Evolutionary conservation across 2,113 vertebrate species (phyloP).

Genomic region (Hippolais icterina): DNA sequence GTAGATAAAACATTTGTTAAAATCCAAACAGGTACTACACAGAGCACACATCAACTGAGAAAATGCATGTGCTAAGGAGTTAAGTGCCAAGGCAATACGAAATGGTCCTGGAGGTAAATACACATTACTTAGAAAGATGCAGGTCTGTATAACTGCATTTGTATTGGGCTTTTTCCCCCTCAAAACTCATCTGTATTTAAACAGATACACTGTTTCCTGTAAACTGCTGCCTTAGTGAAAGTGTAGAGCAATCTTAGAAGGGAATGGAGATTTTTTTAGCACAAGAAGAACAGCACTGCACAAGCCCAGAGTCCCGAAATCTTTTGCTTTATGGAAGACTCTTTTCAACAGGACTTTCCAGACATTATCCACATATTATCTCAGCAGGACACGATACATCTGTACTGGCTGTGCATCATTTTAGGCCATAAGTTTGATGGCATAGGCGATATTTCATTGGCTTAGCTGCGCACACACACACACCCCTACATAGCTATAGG

Average conservation of each 20-base stretch:
- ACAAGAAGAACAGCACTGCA: background rate
- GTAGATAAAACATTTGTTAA: background rate
- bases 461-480: background rate
- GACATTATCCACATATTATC: background rate
- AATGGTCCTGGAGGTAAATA: background rate
- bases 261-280: background rate
- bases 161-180: background rate
- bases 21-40: background rate
- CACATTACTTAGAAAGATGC: background rate
- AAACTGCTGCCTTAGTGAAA: background rate
- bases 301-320: background rate
- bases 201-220: background rate
- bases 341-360: background rate
- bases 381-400: background rate
- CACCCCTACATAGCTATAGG: fast-evolving
- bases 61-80: background rate
- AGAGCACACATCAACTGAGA: background rate
- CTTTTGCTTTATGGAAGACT: background rate
- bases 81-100: background rate
- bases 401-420: background rate
- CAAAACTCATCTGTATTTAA: background rate
- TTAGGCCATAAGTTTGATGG: background rate
- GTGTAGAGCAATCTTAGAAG: background rate
- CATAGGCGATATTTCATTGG: background rate
- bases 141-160: background rate